Evolutionary conservation across 2,113 vertebrate species (phyloP).

Genomic region (Parotia lawesii): DNA sequence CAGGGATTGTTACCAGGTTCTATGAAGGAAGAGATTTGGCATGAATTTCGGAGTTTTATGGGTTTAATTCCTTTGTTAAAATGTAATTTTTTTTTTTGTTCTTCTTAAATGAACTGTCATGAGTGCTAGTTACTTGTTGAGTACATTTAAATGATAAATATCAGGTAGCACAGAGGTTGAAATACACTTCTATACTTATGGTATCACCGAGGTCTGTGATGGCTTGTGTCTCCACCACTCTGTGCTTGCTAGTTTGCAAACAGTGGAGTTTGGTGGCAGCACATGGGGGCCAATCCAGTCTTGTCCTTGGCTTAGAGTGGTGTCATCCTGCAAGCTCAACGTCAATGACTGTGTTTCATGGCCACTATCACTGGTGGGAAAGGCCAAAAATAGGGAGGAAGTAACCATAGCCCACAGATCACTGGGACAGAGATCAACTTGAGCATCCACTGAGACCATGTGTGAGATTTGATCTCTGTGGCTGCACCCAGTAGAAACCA

Average conservation of each 20-base stretch:
- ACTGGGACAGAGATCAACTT: background rate
- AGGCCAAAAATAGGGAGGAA: background rate
- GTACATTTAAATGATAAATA: background rate
- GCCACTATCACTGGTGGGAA: background rate
- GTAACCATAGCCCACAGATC: background rate
- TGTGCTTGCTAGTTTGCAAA: background rate
- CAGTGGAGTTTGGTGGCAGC: background rate
- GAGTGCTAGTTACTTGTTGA: background rate
- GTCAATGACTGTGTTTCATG: fast-evolving
- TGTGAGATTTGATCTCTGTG: background rate
- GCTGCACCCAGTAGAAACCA: background rate
- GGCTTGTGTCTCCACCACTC: background rate
- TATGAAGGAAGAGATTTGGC: background rate
- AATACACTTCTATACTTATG: fast-evolving
- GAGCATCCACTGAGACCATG: fast-evolving
- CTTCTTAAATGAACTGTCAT: background rate
- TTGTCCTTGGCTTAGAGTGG: background rate
- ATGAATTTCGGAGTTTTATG: background rate
- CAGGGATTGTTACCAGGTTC: background rate
- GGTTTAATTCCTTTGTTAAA: background rate
- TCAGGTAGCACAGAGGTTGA: background rate
- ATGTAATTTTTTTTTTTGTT: background rate
- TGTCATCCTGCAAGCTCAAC: background rate
- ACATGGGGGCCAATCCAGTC: fast-evolving
- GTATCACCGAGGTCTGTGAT: background rate